Base-by-base conservation (phyloP, 2,888 invertebrate genomes). In the Caenorhabditis plicata region DNA sequence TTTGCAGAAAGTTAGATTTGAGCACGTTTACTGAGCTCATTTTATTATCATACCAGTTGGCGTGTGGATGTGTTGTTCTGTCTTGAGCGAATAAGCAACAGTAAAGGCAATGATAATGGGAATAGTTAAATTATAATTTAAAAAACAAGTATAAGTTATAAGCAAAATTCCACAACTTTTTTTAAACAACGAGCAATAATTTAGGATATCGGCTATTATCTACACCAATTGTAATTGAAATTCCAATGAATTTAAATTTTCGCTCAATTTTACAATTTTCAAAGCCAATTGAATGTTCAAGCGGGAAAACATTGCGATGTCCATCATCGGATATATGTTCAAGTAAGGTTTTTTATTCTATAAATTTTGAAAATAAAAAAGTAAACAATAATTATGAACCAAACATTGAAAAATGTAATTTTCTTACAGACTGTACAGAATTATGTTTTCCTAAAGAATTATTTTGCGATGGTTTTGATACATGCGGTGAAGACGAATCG, bases 211-310 rank as follows among this genome's bases (percentile, higher is more conserved):
- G 55, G 13, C 22, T 49, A 19, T 48, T 63, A 45, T 26, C 36
- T 8, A 51, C 56, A 8, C 52, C 63, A 4, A 53, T 67, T 3
- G 39, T 39, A 33, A 17, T 67, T 11, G 32, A 44, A 15, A 67
- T 67, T 27, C 66, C 66, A 32, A 63, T 67, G 63, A 67, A 67
- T 27, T 29, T 67, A 26, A 67, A 67, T 35, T 67, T 63, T 23
- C 63, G 63, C 8, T 62, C 66, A 3, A 52, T 63, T 32, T 19
- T 67, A 2, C 13, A 55, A 9, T 52, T 67, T 20, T 53, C 66
- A 2, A 36, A 44, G 19, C 50, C 56, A 9, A 47, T 39, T 25
- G 42, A 53, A 9, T 67, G 66, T 33, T 15, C 26, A 11, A 26
- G 27, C 1, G 33, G 39, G 2, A 23, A 47, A 9, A 45, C 35